Percentiles rank a stretch among this genome's conserved stretches.
phyloP scores from a whole-genome alignment of 2,888 invertebrate species.

The Netelia inedita region DNA sequence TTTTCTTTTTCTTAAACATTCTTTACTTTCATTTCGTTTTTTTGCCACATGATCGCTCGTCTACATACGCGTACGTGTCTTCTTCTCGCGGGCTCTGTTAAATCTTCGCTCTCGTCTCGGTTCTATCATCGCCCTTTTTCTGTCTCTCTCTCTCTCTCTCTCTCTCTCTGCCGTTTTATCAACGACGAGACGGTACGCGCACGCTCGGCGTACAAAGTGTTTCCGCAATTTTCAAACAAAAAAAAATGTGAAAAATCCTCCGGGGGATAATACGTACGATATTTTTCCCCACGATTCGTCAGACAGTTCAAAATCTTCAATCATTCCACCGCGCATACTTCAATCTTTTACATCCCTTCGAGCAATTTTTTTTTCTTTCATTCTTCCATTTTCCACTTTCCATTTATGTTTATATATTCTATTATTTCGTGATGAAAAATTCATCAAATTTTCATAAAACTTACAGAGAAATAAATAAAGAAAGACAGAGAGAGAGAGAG shows the following conservation, averaged over 20 bases:
- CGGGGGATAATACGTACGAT: not conserved
- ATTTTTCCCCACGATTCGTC: not conserved
- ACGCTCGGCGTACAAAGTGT: constrained; percentile 55
- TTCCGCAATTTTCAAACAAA: constrained; percentile 27
- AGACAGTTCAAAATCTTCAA: not conserved
- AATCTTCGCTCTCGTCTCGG: constrained; percentile 55
- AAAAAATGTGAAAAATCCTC: not conserved
- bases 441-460: constrained; percentile 33
- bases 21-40: not conserved
- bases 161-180: constrained; percentile 27
- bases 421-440: not conserved
- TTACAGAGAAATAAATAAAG: constrained; percentile 15
- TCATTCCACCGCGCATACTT: not conserved
- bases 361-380: not conserved
- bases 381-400: not conserved
- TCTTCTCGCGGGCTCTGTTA: constrained; percentile 35
- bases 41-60: constrained; percentile 37
- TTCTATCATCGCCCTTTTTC: too few relatives aligned
- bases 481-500: constrained; percentile 14
- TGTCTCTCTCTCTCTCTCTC: not conserved
- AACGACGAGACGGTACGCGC: constrained; percentile 16
- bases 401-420: not conserved
- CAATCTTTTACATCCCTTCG: not conserved
- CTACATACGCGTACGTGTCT: constrained; percentile 59
- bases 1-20: constrained; percentile 2